These are phyloP conservation scores for Anolis apletophallus DNA, from an alignment of 2,797 vertebrate genomes.

Conservation along the genomic window DNA sequence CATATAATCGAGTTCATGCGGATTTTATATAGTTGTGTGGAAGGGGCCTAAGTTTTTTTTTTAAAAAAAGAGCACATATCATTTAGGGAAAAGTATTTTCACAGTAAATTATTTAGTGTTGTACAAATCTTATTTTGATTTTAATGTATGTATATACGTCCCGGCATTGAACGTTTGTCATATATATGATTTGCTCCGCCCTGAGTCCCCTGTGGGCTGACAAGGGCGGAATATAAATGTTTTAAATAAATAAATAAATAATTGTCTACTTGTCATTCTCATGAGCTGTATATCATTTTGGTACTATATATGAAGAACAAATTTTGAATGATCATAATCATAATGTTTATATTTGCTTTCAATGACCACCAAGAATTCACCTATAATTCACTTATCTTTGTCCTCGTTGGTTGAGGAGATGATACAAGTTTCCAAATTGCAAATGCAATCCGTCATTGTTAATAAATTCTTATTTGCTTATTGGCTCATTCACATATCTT, in stretches of 20 bases:
- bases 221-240: too few relatives aligned
- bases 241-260: too few relatives aligned
- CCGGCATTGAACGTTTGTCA: too few relatives aligned
- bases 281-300: not conserved
- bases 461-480: not conserved
- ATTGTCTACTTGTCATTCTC: not conserved
- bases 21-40: too few relatives aligned
- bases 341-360: not conserved
- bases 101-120: not conserved
- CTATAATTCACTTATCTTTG: not conserved
- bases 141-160: too few relatives aligned
- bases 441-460: not conserved
- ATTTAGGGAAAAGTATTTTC: not conserved
- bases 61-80: not conserved
- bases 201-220: too few relatives aligned
- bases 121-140: not conserved
- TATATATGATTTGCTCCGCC: too few relatives aligned
- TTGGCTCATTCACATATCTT: not conserved
- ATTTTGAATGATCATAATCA: not conserved
- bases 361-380: not conserved
- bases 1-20: too few relatives aligned
- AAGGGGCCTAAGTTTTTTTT: not conserved
- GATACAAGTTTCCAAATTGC: too few relatives aligned
- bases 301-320: not conserved
- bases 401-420: not conserved